Conservation (phyloP, 2,797 vertebrate species). For the Pseudomugil tenellus region DNA sequence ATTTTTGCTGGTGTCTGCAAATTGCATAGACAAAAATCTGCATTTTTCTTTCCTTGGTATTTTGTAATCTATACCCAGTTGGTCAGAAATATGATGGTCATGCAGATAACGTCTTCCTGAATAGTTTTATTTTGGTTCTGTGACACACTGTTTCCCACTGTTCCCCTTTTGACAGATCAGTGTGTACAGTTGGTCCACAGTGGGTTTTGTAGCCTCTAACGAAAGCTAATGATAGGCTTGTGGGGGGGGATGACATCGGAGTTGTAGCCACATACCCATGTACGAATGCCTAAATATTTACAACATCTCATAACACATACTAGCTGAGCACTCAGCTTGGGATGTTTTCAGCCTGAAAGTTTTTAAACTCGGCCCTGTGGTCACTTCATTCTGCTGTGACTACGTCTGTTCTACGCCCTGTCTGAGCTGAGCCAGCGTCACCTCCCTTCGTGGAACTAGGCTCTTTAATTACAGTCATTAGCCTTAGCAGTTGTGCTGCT, state of each 20-base stretch:
- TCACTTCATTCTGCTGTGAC: conserved; percentile 48
- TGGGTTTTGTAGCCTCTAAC: conserved; percentile 52
- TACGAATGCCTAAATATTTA: conserved; percentile 75
- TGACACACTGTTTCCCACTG: conserved; percentile 44
- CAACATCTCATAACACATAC: conserved; percentile 57
- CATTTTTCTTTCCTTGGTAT: conserved; percentile 9
- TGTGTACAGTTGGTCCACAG: conserved; percentile 54
- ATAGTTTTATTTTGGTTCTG: conserved; percentile 44
- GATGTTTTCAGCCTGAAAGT: conserved; percentile 44
- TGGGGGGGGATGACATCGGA: conserved; percentile 69
- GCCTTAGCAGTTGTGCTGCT: conserved; percentile 64
- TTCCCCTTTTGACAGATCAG: conserved; percentile 52
- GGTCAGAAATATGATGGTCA: conserved; percentile 57
- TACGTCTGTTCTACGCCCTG: conserved; percentile 59
- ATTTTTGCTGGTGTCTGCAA: conserved; percentile 58
- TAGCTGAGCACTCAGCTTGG: conserved; percentile 35
- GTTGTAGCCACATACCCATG: conserved; percentile 62
- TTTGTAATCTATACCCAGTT: conserved; percentile 21
- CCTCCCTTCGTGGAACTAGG: conserved; percentile 58
- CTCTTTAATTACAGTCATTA: conserved; percentile 83
- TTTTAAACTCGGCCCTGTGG: conserved; percentile 59
- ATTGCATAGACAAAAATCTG: conserved; percentile 34
- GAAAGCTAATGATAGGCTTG: conserved; percentile 66
- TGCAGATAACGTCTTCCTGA: conserved; percentile 30
- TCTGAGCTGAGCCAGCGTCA: conserved; percentile 62